Evolutionary conservation across 1,140 invertebrate species (phyloP), one percentile per base, ranked within the genome.

Genomic region (Microvelia longipes): DNA sequence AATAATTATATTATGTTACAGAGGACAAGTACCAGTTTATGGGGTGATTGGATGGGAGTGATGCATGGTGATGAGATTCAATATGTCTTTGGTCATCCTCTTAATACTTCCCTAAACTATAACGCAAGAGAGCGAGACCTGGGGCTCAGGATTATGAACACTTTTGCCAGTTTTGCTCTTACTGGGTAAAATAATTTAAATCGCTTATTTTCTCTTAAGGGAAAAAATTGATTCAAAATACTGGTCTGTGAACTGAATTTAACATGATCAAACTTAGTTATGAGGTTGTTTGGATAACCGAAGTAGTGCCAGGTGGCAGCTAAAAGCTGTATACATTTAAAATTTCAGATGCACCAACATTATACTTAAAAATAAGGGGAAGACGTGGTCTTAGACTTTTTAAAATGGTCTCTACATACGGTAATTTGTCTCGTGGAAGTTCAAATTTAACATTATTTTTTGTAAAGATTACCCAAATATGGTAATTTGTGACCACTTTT

Each of bases 41-140:
- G 94, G 95, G 94, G 93, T 24, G 86, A 93, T 77, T 98, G 95
- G 95, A 96, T 97, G 93, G 96, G 96, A 0, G 93, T 96, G 62
- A 88, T 98, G 85, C 96, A 98, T 76, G 95, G 91, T 1, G 94
- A 97, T 77, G 96, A 98, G 80, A 93, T 98, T 75, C 92, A 94
- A 80, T 98, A 96, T 80, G 90, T 96, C 68, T 98, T 98, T 76
- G 95, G 95, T 24, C 90, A 93, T 78, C 93, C 93, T 1, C 81
- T 96, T 69, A 93, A 94, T 81, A 85, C 84, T 79, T 91, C 90
- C 28, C 80, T 92, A 68, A 84, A 87, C 76, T 96, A 93, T 81
- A 90, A 87, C 74, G 84, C 86, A 11, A 83, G 87, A 64, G 94
- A 96, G 80, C 85, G 91, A 28, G 87, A 92, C 70, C 84, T 97